These are phyloP conservation scores for Cinclus mexicanus DNA, from an alignment of 2,113 vertebrate genomes.

Conservation along the genomic window DNA sequence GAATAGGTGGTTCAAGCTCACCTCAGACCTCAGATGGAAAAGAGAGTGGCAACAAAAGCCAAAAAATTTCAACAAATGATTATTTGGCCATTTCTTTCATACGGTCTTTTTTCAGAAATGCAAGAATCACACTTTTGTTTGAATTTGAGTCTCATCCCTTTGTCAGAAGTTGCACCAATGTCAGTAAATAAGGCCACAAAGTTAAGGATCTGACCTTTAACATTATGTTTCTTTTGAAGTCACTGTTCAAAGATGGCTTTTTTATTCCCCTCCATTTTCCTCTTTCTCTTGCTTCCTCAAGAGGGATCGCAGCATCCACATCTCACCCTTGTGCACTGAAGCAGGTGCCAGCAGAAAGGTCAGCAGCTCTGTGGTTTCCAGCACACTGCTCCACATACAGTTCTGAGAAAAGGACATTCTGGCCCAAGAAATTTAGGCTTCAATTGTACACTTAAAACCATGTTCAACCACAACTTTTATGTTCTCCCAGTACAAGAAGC, in stretches of 20 bases:
- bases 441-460: not conserved
- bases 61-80: not conserved
- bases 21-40: not conserved
- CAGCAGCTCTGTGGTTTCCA: not conserved
- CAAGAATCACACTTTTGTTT: not conserved
- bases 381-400: not conserved
- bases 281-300: not conserved
- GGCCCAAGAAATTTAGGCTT: not conserved
- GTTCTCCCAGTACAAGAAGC: not conserved
- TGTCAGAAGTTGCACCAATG: not conserved
- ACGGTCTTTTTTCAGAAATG: not conserved
- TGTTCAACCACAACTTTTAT: not conserved
- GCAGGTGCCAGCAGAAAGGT: not conserved
- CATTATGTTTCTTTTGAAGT: not conserved
- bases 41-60: not conserved
- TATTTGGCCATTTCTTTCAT: not conserved
- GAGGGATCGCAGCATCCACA: not conserved
- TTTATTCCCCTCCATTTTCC: not conserved
- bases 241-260: not conserved
- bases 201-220: not conserved
- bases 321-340: not conserved
- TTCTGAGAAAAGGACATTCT: not conserved
- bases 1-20: not conserved
- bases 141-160: not conserved
- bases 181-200: not conserved